Evolutionary conservation across 1,140 invertebrate species (phyloP).

Genomic region (Pseudomyrmex concolor): DNA sequence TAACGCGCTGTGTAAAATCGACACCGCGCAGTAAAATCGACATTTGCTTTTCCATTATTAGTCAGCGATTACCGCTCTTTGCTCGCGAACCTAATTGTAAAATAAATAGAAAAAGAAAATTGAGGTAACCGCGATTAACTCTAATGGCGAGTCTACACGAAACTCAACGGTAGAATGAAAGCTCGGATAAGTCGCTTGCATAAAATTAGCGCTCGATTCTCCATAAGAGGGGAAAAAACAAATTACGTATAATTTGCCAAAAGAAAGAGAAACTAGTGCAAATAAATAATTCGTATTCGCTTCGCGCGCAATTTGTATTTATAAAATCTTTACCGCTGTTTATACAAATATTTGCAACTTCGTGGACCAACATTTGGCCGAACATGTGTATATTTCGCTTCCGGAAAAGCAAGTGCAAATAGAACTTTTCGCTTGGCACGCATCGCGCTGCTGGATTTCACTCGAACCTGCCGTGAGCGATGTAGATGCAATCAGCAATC

Average conservation of each 20-base stretch:
- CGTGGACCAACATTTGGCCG: not conserved
- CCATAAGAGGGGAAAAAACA: not conserved
- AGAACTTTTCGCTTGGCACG: slow-evolving; percentile 33
- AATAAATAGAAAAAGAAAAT: slow-evolving; percentile 14
- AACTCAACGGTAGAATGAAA: not conserved
- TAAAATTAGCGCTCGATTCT: not conserved
- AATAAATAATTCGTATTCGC: not conserved
- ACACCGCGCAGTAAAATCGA: not conserved
- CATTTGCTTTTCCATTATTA: slow-evolving; percentile 3
- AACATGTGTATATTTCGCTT: not conserved
- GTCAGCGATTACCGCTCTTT: slow-evolving; percentile 2
- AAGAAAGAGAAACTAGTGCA: too few species aligned
- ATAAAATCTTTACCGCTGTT: not conserved
- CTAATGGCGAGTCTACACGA: slow-evolving; percentile 3
- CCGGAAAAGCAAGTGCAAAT: not conserved
- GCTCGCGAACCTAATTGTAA: slow-evolving; percentile 1
- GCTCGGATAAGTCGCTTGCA: not conserved
- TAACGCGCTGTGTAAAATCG: not conserved
- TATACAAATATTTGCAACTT: not conserved
- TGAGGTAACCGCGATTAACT: not conserved
- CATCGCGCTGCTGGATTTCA: not conserved
- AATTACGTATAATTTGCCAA: too few species aligned
- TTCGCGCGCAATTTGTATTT: not conserved
- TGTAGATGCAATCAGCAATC: slow-evolving; percentile 41
- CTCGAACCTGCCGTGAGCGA: slow-evolving; percentile 11